These are phyloP conservation scores for Zygogramma bicolorata DNA, from an alignment of 2,888 invertebrate genomes.

Conservation along the genomic window DNA sequence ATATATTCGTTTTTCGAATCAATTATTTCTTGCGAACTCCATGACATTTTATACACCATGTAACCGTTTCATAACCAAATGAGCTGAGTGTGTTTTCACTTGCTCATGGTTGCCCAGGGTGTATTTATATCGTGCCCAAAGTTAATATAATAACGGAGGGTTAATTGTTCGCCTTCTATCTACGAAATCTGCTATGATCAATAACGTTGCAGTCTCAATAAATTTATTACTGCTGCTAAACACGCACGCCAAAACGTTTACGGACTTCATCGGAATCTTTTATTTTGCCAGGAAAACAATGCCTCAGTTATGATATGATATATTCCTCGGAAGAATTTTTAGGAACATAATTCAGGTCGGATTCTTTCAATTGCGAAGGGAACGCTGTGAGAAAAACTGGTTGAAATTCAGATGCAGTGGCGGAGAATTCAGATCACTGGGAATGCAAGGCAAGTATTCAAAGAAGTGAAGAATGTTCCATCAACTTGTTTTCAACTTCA, in stretches of 20 bases:
- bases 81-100: neutral
- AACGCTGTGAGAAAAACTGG: too few species aligned
- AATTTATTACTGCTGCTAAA: conserved; percentile 38
- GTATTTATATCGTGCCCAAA: neutral
- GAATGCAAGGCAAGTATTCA: too few species aligned
- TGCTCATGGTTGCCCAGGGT: neutral
- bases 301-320: conserved; percentile 5
- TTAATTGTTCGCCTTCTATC: conserved; percentile 16
- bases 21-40: too few species aligned
- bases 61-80: too few species aligned
- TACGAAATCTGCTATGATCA: conserved; percentile 32
- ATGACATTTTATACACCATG: too few species aligned
- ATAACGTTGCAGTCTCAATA: conserved; percentile 39
- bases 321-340: conserved; percentile 5
- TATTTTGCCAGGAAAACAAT: conserved; percentile 33
- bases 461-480: too few species aligned
- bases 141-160: conserved; percentile 9
- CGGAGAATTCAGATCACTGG: too few species aligned
- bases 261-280: conserved; percentile 29
- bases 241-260: conserved; percentile 39
- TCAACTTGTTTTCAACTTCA: too few species aligned
- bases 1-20: too few species aligned
- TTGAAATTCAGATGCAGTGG: too few species aligned
- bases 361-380: too few species aligned
- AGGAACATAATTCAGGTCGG: neutral